Evolutionary conservation across 2,888 invertebrate species (phyloP), one percentile per base, ranked within the genome.

Genomic region (Drosophila antonietae): DNA sequence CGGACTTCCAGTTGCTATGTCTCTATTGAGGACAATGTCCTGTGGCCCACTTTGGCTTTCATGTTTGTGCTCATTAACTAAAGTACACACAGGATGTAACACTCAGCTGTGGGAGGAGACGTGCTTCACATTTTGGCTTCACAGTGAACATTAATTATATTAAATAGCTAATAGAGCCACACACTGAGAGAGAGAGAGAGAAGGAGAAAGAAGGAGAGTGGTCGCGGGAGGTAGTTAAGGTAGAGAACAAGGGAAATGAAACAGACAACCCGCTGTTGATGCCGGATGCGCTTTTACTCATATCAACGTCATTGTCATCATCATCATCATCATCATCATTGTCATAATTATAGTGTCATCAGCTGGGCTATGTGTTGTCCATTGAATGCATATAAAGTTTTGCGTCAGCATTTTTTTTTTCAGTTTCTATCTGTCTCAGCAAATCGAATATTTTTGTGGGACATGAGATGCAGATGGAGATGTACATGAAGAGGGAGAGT

Each of bases 321-420:
- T 35, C 51, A 33, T 33, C 51, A 33, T 33, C n/a, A n/a, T n/a
- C 20, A 53, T 53, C 39, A 35, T 65, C n/a, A 57, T 39, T 23
- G 41, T 59, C 68, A 61, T 61, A 58, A 55, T 51, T 44, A 47
- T 43, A 60, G 37, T 31, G 4, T 23, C 23, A 67, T 69, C 57
- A 43, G 57, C 72, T 43, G 61, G 69, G 49, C 47, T 49, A 71
- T 67, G 57, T 62, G 63, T 31, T 62, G 56, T 28, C 18, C 31
- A 43, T 43, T 49, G 37, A 70, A 62, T 55, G 28, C 44, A 61
- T 53, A 53, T 18, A 57, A 53, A 46, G 49, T 41, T 52, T 64
- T 60, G 52, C 78, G 78, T 74, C 73, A 74, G 78, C 78, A 46
- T 20, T 69, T 64, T 46, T 46, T n/a, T n/a, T n/a, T 41, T n/a